Base-by-base conservation (phyloP, 2,888 invertebrate genomes). In the Callinectes sapidus region DNA sequence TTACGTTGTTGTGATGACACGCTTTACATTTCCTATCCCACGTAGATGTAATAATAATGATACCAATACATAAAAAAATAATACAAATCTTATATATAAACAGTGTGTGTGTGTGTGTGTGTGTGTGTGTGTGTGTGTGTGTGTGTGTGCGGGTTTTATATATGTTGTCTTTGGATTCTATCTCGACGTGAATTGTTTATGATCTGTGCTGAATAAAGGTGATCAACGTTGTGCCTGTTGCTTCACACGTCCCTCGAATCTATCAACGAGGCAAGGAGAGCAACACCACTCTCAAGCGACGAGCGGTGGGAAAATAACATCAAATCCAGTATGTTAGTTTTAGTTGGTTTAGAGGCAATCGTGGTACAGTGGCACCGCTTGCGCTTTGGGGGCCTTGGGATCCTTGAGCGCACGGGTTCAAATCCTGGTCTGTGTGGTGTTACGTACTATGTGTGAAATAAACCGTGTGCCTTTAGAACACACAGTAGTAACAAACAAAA, bases 111-210 rank as follows among this genome's bases (percentile, higher is more conserved):
- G n/a, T 71, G 71, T 77, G 71, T 28, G 71, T 35, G 81, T 81
- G 81, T 81, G 81, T 81, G 81, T 81, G 81, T 81, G 81, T 81
- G 81, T 81, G 81, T 81, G 81, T 81, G 81, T 81, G 81, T 81
- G 35, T 81, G 81, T 81, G 81, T 35, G 81, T 35, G 81, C 28
- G 81, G 32, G 81, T 71, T 13, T 10, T 28, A 28, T 71, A 28
- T 28, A 28, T 16, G 16, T 81, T n/a, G 32, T 28, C 16, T 35
- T 35, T 81, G n/a, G 81, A 32, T 35, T 81, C 18, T 35, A 81
- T 81, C 81, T 81, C 35, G 81, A 81, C 81, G 81, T 81, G 81
- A 32, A 32, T 32, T 81, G 81, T 81, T 16, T 35, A 81, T 71
- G 71, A 71, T 81, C 32, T 81, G 81, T 81, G 81, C 81, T 81